Conservation (phyloP, 1,140 invertebrate genomes). For the Linepithema humile region DNA sequence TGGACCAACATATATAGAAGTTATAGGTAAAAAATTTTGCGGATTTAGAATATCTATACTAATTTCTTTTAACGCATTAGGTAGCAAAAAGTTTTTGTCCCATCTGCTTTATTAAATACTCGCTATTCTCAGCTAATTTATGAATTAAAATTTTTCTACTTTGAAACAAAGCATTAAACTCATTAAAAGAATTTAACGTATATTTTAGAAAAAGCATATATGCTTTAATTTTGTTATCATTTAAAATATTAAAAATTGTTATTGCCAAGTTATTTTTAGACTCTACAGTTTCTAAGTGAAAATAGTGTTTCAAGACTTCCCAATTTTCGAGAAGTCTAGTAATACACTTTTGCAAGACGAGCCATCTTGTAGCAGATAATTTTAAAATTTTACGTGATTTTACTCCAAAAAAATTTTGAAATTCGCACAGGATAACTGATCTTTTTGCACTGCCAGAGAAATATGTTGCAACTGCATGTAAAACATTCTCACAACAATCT, state of each 20-base stretch:
- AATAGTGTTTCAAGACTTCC: no score
- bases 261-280: neutral
- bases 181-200: no score
- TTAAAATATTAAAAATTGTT: neutral
- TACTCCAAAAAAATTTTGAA: neutral
- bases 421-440: neutral
- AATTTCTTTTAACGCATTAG: slow-evolving; percentile 2
- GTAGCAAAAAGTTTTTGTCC: neutral
- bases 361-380: slow-evolving; percentile 6
- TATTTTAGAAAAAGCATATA: neutral
- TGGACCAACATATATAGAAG: neutral
- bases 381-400: neutral
- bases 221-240: neutral
- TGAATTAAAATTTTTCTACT: slow-evolving; percentile 1
- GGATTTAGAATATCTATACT: neutral
- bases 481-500: neutral
- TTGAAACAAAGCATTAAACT: slow-evolving; percentile 24
- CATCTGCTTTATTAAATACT: slow-evolving; percentile 18
- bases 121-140: slow-evolving; percentile 21
- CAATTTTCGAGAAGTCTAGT: neutral
- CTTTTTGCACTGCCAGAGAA: neutral
- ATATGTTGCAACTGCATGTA: neutral
- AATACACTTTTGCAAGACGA: neutral
- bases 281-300: neutral
- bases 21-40: slow-evolving; percentile 1